Evolutionary conservation across 2,113 vertebrate genomes (phyloP).

Genomic region (Oxygymnocypris stewartii): DNA sequence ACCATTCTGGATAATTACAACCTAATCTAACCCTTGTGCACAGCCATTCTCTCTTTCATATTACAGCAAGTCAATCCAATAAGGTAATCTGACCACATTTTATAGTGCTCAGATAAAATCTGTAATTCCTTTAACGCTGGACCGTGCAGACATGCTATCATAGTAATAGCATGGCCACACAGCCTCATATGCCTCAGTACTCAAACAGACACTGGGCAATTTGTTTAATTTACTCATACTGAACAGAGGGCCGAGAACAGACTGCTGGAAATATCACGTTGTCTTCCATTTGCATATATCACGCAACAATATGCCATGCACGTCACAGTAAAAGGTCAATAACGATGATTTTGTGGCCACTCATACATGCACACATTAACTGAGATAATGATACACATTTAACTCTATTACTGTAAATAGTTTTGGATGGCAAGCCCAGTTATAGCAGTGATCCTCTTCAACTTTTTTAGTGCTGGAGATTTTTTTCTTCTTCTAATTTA

Average conservation of each 20-base stretch:
- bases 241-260: constrained; percentile 53
- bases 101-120: constrained; percentile 65
- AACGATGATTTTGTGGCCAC: constrained; percentile 29
- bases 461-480: not conserved
- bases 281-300: constrained; percentile 50
- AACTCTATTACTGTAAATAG: constrained; percentile 27
- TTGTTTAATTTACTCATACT: constrained; percentile 73
- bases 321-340: constrained; percentile 45
- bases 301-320: constrained; percentile 31
- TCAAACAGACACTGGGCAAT: constrained; percentile 68
- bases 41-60: constrained; percentile 56
- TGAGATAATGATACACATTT: constrained; percentile 26
- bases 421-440: constrained; percentile 4
- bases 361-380: constrained; percentile 35
- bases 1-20: not conserved
- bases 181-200: constrained; percentile 66
- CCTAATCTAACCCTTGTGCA: not conserved
- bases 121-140: constrained; percentile 77
- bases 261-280: constrained; percentile 39
- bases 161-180: constrained; percentile 66
- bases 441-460: not conserved
- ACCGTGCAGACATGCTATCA: constrained; percentile 67
- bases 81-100: constrained; percentile 68
- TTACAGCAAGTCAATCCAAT: constrained; percentile 64
- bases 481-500: too few relatives aligned